phyloP scores from a whole-genome alignment of 1,140 invertebrate species.

The Lucilia sericata region DNA sequence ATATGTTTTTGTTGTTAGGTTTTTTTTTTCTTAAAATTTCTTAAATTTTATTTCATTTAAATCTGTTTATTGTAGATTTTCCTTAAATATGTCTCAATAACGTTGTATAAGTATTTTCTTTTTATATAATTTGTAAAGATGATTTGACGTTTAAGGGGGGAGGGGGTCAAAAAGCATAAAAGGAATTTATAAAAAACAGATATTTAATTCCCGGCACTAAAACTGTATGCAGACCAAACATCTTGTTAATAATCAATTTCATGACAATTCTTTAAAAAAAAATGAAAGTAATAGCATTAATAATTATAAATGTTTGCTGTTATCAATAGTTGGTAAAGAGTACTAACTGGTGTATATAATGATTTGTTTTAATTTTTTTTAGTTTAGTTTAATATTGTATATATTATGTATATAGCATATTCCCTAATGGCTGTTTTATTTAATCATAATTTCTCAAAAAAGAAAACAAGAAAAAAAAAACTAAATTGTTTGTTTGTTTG shows the following conservation, averaged over 20 bases:
- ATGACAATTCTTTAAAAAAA: too few species aligned
- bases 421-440: slow-evolving; percentile 10
- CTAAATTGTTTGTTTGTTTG: neutral
- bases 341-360: neutral
- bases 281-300: too few species aligned
- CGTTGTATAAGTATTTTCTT: neutral
- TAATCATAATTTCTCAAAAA: neutral
- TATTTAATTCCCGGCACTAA: too few species aligned
- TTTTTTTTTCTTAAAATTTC: neutral
- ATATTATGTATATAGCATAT: neutral
- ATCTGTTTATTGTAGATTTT: slow-evolving; percentile 18
- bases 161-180: neutral
- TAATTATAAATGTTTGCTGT: too few species aligned
- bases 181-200: neutral
- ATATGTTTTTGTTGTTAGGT: neutral
- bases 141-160: neutral
- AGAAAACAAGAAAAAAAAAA: neutral
- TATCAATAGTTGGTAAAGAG: neutral
- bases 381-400: neutral
- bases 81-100: slow-evolving; percentile 27
- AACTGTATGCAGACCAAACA: too few species aligned
- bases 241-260: too few species aligned
- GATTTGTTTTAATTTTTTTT: neutral
- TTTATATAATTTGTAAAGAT: neutral
- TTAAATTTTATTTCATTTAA: neutral